Conservation (phyloP, 2,797 vertebrate species). For the Hylomyscus alleni region DNA sequence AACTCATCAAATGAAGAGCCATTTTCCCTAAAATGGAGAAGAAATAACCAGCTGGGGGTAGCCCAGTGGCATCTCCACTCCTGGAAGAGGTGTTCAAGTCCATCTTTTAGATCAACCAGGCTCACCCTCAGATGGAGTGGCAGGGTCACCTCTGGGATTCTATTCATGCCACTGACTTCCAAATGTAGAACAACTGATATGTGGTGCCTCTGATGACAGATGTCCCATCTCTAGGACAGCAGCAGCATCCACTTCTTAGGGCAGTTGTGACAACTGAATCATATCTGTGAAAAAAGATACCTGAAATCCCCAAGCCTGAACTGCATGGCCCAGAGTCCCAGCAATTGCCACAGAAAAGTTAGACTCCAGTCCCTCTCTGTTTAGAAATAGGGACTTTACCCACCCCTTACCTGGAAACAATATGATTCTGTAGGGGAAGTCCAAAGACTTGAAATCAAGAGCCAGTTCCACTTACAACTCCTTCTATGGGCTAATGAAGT, state of each 20-base stretch:
- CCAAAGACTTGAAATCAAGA: neutral
- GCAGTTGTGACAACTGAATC: neutral
- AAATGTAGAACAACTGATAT: too few relatives aligned
- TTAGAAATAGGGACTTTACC: neutral
- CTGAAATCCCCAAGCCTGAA: neutral
- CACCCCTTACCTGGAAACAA: neutral
- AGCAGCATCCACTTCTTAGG: neutral
- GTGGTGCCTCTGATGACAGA: neutral
- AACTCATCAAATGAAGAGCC: neutral
- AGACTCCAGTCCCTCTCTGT: neutral
- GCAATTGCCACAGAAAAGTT: neutral
- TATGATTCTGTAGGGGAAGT: neutral
- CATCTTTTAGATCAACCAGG: neutral
- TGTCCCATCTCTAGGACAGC: neutral
- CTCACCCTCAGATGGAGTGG: neutral
- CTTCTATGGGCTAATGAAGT: neutral
- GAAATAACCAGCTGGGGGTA: neutral
- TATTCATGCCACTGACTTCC: neutral
- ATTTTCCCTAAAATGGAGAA: neutral
- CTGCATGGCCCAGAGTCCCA: neutral
- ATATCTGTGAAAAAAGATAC: neutral
- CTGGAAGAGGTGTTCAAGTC: neutral
- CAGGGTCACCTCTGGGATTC: neutral
- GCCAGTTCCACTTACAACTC: neutral
- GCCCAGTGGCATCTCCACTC: neutral